phyloP scores from a whole-genome alignment of 2,113 vertebrate genomes.

The Euleptes europaea region DNA sequence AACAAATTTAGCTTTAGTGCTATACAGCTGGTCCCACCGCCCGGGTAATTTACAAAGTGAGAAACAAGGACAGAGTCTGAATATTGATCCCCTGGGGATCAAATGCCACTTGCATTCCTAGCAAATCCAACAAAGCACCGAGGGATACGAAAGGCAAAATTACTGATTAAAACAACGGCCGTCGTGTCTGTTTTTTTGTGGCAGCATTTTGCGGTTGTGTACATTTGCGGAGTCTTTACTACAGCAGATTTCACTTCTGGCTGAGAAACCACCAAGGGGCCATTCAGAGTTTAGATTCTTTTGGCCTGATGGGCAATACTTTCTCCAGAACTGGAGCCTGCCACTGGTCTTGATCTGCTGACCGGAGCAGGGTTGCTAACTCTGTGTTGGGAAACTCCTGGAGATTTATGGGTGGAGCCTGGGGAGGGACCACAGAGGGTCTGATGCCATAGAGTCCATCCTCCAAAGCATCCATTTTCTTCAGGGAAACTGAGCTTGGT shows the following conservation, averaged over 20 bases:
- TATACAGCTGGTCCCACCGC: conserved; percentile 27
- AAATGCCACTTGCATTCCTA: not conserved
- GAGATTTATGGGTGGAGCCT: too few species aligned
- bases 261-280: not conserved
- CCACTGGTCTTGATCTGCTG: not conserved
- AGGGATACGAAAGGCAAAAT: not conserved
- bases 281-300: not conserved
- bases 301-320: not conserved
- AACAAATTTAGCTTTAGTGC: conserved; percentile 23
- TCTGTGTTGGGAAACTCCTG: too few species aligned
- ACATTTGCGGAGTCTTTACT: not conserved
- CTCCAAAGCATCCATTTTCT: too few species aligned
- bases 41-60: conserved; percentile 56
- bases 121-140: not conserved
- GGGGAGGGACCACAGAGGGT: too few species aligned
- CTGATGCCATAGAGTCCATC: too few species aligned
- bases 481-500: too few species aligned
- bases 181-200: not conserved
- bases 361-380: not conserved
- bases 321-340: not conserved
- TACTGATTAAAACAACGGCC: not conserved
- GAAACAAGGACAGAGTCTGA: conserved; percentile 52
- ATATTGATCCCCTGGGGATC: conserved; percentile 45
- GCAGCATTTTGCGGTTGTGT: not conserved
- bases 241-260: not conserved